Conservation (phyloP, 2,797 vertebrate genomes). For the Taenioides sp. region DNA sequence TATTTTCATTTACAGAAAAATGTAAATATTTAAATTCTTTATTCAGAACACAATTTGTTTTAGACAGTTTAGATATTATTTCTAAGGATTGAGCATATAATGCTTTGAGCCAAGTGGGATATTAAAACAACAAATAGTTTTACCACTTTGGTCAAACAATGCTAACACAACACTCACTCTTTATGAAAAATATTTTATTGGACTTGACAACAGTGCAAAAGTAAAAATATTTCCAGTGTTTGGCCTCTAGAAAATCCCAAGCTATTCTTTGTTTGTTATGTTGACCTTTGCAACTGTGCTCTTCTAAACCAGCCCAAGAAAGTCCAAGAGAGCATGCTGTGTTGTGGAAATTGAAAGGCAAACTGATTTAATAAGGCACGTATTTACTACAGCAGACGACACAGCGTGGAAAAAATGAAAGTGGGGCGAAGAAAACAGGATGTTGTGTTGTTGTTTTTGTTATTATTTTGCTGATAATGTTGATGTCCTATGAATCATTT, state of each 20-base stretch:
- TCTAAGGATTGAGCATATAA: neutral
- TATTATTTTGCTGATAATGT: constrained; percentile 7
- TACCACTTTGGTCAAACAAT: no score
- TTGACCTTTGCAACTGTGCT: neutral
- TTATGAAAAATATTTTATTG: no score
- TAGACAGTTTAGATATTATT: neutral
- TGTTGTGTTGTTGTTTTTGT: constrained; percentile 8
- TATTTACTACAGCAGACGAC: constrained; percentile 1
- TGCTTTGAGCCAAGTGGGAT: no score
- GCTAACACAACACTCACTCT: no score
- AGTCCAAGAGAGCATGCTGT: neutral
- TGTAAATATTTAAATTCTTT: no score
- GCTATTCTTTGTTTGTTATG: neutral
- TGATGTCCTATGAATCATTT: constrained; percentile 5
- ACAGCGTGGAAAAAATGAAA: neutral
- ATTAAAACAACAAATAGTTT: no score
- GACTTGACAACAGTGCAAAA: neutral
- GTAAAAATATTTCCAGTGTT: neutral
- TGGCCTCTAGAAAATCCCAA: neutral
- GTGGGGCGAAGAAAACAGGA: neutral
- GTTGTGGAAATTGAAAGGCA: constrained; percentile 1
- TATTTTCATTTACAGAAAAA: no score
- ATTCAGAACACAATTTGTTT: no score
- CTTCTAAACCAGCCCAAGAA: neutral
- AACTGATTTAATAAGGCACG: neutral